A percentile compares a stretch with the other conserved stretches of the same genome.
Evolutionary conservation across 2,888 invertebrate genomes (phyloP).

Genomic region (Pantelozetes paolii): DNA sequence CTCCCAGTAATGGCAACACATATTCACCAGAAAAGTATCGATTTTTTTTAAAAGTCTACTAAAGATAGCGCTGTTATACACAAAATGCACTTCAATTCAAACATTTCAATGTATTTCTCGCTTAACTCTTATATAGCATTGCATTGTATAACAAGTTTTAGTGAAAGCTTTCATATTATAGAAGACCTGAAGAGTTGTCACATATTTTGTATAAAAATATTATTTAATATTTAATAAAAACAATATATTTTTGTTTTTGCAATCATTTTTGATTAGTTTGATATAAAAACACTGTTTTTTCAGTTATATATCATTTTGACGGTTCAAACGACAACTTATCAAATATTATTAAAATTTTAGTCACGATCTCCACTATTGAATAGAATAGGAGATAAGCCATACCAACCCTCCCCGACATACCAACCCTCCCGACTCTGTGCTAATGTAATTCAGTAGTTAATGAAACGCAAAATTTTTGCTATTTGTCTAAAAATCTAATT

Average conservation of each 20-base stretch:
- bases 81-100: neutral
- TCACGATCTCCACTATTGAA: constrained; percentile 3
- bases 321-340: constrained; percentile 13
- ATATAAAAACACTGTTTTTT: constrained; percentile 1
- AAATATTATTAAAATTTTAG: constrained; percentile 9
- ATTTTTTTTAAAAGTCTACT: neutral
- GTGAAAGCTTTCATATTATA: too few species aligned
- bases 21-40: constrained; percentile 24
- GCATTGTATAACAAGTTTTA: too few species aligned
- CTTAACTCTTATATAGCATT: too few species aligned
- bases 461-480: neutral
- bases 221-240: too few species aligned
- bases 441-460: neutral
- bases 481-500: neutral
- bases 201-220: too few species aligned
- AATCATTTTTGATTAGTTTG: constrained; percentile 22
- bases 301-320: constrained; percentile 16
- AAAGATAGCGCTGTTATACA: constrained; percentile 21
- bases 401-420: neutral
- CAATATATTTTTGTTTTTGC: neutral
- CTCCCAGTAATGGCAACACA: neutral
- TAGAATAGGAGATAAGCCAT: neutral
- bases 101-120: neutral
- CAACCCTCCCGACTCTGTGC: neutral
- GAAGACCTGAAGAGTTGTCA: too few species aligned